These are phyloP conservation scores for Himalopsyche anomala DNA, from an alignment of 2,888 invertebrate species.

Conservation along the genomic window DNA sequence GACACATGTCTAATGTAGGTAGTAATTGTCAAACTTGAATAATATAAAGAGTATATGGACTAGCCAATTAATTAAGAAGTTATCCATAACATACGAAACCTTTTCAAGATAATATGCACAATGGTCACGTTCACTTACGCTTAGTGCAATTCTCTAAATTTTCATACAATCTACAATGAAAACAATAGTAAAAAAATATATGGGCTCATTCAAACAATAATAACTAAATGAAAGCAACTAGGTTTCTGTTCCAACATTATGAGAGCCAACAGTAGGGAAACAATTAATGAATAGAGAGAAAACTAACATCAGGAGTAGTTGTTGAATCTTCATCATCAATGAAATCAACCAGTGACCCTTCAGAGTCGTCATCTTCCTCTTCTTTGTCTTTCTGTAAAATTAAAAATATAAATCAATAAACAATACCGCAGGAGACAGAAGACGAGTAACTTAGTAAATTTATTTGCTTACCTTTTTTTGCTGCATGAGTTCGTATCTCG, in stretches of 20 bases:
- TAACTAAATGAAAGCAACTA: no score
- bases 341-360: slow-evolving; percentile 86
- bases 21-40: no score
- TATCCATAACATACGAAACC: no score
- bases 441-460: background rate
- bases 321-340: slow-evolving; percentile 77
- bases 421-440: background rate
- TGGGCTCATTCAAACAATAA: no score
- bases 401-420: slow-evolving; percentile 2
- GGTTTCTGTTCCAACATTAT: background rate
- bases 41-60: no score
- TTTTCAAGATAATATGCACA: no score
- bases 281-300: background rate
- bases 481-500: slow-evolving; percentile 76
- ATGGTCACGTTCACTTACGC: no score
- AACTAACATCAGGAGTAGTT: slow-evolving; percentile 72
- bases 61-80: no score
- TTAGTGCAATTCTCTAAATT: no score
- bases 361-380: slow-evolving; percentile 79
- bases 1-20: no score
- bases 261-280: background rate
- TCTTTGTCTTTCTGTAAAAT: slow-evolving; percentile 74
- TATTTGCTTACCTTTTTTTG: slow-evolving; percentile 74
- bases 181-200: no score
- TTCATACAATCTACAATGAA: no score